Conservation (phyloP, 2,113 vertebrate genomes). For the Tiliqua scincoides region DNA sequence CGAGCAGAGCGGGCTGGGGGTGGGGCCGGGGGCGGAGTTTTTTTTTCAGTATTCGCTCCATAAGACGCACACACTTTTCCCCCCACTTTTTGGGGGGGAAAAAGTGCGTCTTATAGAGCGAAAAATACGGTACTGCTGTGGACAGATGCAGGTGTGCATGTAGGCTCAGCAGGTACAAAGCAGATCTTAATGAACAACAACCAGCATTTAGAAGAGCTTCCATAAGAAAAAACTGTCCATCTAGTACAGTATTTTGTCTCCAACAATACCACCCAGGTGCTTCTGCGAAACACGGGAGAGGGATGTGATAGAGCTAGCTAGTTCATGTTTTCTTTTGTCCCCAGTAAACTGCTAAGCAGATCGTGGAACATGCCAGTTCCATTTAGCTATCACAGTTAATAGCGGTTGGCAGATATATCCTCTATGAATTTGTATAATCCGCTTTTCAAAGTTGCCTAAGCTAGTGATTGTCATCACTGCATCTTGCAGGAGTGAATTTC, state of each 20-base stretch:
- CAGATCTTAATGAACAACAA: too few species aligned
- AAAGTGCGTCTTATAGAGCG: too few species aligned
- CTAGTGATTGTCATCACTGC: background rate
- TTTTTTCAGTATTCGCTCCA: too few species aligned
- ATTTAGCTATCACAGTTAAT: background rate
- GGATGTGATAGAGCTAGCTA: background rate
- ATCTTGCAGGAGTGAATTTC: background rate
- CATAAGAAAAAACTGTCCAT: background rate
- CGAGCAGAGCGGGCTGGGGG: too few species aligned
- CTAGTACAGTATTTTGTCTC: background rate
- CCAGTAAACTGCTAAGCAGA: background rate
- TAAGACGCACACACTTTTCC: too few species aligned
- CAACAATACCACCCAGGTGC: background rate
- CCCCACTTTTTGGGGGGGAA: too few species aligned
- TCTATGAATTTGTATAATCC: background rate
- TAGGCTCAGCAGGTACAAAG: background rate
- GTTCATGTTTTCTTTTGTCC: background rate
- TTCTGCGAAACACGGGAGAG: background rate
- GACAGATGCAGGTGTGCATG: background rate
- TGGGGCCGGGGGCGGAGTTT: too few species aligned
- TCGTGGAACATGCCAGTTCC: background rate
- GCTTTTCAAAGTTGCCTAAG: background rate
- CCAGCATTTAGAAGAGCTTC: too few species aligned
- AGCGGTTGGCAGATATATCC: background rate
- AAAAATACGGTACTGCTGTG: too few species aligned